These are phyloP conservation scores for Sphaeridia pumilis DNA, from an alignment of 2,888 invertebrate genomes.

Conservation along the genomic window DNA sequence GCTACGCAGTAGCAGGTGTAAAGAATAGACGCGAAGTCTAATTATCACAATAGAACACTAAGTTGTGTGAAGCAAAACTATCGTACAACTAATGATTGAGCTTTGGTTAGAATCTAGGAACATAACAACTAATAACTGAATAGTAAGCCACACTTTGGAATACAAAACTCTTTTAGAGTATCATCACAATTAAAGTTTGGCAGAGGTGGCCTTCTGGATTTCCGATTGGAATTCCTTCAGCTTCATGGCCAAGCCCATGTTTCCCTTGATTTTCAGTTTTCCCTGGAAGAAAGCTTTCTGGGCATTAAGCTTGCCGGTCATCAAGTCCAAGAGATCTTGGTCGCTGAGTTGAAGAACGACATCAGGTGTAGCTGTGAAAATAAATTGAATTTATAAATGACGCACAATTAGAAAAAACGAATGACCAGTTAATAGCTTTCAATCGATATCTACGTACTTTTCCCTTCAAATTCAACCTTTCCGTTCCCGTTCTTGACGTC, in stretches of 20 bases:
- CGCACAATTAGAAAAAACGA: background rate
- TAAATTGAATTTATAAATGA: conserved; percentile 6
- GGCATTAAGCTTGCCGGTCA: conserved; percentile 81
- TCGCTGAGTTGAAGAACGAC: conserved; percentile 82
- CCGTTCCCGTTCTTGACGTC: conserved; percentile 84
- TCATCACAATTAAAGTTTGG: conserved; percentile 25
- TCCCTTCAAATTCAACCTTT: conserved; percentile 66
- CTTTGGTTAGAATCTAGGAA: too few species aligned
- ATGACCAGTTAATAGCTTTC: background rate
- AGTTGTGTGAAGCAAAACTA: too few species aligned
- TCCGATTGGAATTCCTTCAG: conserved; percentile 61
- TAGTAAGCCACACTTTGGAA: too few species aligned
- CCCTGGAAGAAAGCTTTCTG: conserved; percentile 96
- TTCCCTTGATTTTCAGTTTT: conserved; percentile 70
- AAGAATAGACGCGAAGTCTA: too few species aligned
- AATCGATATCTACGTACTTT: conserved; percentile 38
- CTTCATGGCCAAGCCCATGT: conserved; percentile 91
- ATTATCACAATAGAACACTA: too few species aligned
- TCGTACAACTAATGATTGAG: too few species aligned
- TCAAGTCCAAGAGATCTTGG: conserved; percentile 72
- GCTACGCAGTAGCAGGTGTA: too few species aligned
- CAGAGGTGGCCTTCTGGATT: conserved; percentile 36
- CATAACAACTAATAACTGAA: too few species aligned
- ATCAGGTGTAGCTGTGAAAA: conserved; percentile 63
- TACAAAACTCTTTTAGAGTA: background rate